Percentiles rank a stretch among this genome's conserved stretches.
Conservation (phyloP, 30 jellyfish, hydroid and myxozoan species). For the Aurelia sp. region DNA sequence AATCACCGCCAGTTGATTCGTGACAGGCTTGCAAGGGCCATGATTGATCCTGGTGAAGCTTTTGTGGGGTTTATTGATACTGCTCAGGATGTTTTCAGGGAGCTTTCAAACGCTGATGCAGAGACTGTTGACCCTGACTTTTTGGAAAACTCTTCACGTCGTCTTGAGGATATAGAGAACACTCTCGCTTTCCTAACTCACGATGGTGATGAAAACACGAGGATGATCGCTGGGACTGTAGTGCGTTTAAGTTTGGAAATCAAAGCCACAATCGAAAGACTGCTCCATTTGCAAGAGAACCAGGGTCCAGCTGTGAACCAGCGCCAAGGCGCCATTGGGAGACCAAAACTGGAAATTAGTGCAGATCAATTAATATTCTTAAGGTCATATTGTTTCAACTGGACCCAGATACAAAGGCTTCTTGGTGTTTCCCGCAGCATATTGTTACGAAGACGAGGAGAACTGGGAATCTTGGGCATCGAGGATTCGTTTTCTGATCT, state of each 20-base stretch:
- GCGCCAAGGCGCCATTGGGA: neutral
- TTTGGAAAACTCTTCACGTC: too few species aligned
- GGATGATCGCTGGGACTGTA: neutral
- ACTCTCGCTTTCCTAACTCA: too few species aligned
- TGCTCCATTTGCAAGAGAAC: neutral
- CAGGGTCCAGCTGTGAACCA: slow-evolving; percentile 1
- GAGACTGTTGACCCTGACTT: neutral
- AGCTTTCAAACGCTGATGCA: slow-evolving; percentile 1
- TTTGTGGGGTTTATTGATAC: neutral
- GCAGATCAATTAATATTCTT: too few species aligned
- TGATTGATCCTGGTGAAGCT: slow-evolving; percentile 1
- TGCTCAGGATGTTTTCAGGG: neutral
- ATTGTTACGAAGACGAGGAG: neutral
- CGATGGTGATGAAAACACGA: too few species aligned
- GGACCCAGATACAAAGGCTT: neutral
- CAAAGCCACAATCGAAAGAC: neutral
- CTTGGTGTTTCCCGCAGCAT: slow-evolving; percentile 10
- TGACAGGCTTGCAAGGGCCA: neutral
- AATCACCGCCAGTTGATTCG: slow-evolving; percentile 6
- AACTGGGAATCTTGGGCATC: too few species aligned
- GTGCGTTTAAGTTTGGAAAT: neutral
- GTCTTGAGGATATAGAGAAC: too few species aligned
- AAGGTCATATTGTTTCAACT: neutral
- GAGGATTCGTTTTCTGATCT: neutral
- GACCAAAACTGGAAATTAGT: neutral